phyloP scores from a whole-genome alignment of 2,888 invertebrate species.

The Cordilura impudica region DNA sequence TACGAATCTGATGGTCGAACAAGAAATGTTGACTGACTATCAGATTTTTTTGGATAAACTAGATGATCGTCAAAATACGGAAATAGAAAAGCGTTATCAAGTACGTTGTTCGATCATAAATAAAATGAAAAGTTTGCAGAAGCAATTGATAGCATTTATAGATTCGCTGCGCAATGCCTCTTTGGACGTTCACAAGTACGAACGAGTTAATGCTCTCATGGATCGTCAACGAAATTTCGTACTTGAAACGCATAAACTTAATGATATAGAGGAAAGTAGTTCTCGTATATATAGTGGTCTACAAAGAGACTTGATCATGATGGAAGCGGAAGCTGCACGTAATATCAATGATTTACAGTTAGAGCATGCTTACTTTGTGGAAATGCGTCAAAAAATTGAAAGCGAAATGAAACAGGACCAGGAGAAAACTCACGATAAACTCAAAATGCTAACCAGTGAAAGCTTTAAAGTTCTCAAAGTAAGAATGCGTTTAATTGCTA shows the following conservation, averaged over 20 bases:
- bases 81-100: constrained; percentile 70
- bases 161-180: constrained; percentile 66
- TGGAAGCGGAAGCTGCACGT: constrained; percentile 68
- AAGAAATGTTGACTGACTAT: constrained; percentile 68
- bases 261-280: constrained; percentile 64
- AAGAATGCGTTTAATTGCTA: not conserved
- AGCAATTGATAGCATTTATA: constrained; percentile 68
- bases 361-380: constrained; percentile 72
- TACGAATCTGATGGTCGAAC: constrained; percentile 67
- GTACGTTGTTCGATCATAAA: constrained; percentile 68
- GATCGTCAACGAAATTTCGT: constrained; percentile 71
- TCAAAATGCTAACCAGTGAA: constrained; percentile 70
- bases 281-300: constrained; percentile 59
- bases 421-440: constrained; percentile 68
- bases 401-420: constrained; percentile 66
- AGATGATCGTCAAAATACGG: constrained; percentile 68
- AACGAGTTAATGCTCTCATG: constrained; percentile 68
- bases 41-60: constrained; percentile 68
- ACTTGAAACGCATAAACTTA: constrained; percentile 68
- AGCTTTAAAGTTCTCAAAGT: constrained; percentile 71
- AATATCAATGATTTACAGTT: constrained; percentile 69
- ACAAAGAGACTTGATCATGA: constrained; percentile 64
- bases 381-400: constrained; percentile 70
- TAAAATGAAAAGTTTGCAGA: constrained; percentile 70
- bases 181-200: constrained; percentile 71